These are phyloP conservation scores for Drosophila cognata DNA, from an alignment of 2,888 invertebrate species.

Conservation along the genomic window DNA sequence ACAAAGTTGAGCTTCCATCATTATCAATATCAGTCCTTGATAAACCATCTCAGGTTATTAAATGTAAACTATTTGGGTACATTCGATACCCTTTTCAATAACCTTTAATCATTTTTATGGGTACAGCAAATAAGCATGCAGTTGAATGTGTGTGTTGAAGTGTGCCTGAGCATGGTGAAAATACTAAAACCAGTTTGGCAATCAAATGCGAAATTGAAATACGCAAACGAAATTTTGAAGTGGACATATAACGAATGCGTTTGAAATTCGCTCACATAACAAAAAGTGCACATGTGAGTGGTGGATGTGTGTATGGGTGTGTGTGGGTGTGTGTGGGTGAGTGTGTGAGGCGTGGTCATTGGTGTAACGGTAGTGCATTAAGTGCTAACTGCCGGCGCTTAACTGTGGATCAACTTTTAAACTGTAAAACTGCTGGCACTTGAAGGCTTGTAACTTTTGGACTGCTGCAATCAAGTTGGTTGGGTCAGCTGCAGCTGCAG, in stretches of 20 bases:
- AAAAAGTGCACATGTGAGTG: slow-evolving; percentile 7
- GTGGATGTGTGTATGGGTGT: slow-evolving; percentile 8
- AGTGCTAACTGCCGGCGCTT: slow-evolving; percentile 66
- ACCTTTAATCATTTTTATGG: slow-evolving; percentile 16
- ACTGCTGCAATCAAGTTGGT: background rate
- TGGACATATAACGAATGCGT: slow-evolving; percentile 67
- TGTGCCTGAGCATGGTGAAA: slow-evolving; percentile 20
- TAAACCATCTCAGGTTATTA: background rate
- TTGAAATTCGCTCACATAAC: slow-evolving; percentile 53
- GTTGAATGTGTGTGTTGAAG: slow-evolving; percentile 1
- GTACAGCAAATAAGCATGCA: slow-evolving; percentile 30
- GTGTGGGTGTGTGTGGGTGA: slow-evolving; percentile 2
- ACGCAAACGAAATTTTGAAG: slow-evolving; percentile 75
- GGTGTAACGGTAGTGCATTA: slow-evolving; percentile 50
- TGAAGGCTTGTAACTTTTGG: slow-evolving; percentile 1
- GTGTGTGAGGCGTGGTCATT: slow-evolving; percentile 22
- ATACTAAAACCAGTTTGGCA: slow-evolving; percentile 68
- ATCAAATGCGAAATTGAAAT: slow-evolving; percentile 74
- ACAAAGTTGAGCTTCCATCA: background rate
- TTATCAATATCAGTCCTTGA: background rate
- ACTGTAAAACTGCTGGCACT: slow-evolving; percentile 32
- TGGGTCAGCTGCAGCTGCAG: background rate
- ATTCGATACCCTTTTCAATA: slow-evolving; percentile 8
- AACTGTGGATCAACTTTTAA: slow-evolving; percentile 49
- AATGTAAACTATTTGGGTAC: background rate